These are phyloP conservation scores for Alces alces DNA, from an alignment of 2,113 vertebrate genomes.

Conservation along the genomic window DNA sequence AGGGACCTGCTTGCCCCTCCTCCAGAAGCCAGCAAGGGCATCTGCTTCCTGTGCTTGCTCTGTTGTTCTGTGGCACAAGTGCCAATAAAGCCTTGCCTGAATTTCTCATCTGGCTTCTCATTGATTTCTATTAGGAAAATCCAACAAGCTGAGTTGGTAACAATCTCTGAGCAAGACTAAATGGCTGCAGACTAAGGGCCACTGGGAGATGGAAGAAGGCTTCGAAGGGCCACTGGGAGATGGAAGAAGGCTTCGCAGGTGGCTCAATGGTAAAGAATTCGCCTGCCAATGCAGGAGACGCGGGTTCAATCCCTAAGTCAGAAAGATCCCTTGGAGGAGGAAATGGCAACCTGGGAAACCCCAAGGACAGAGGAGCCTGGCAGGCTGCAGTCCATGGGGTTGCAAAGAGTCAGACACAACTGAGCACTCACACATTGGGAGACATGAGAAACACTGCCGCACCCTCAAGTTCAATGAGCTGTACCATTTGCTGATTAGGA, in stretches of 20 bases:
- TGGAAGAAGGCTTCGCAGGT: not conserved
- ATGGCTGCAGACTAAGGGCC: not conserved
- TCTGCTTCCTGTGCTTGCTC: not conserved
- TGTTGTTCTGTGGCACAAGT: too few species aligned
- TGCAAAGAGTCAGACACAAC: not conserved
- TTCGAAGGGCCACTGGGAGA: not conserved
- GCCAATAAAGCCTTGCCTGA: not conserved
- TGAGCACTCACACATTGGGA: not conserved
- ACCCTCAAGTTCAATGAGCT: not conserved
- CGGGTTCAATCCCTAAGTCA: not conserved
- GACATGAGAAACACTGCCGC: fast-evolving
- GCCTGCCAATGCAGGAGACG: not conserved
- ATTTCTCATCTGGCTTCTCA: not conserved
- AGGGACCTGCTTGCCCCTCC: not conserved
- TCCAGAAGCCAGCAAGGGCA: not conserved
- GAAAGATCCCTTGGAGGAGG: not conserved
- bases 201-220: not conserved
- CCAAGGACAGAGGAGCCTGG: not conserved
- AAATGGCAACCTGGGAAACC: not conserved
- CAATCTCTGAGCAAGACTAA: not conserved
- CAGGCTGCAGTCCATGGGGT: not conserved
- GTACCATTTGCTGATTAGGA: not conserved
- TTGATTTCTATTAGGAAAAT: not conserved
- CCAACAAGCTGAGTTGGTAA: not conserved
- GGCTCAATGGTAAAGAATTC: not conserved